Conservation (phyloP, 2,888 invertebrate species). For the Mystacides longicornis region DNA sequence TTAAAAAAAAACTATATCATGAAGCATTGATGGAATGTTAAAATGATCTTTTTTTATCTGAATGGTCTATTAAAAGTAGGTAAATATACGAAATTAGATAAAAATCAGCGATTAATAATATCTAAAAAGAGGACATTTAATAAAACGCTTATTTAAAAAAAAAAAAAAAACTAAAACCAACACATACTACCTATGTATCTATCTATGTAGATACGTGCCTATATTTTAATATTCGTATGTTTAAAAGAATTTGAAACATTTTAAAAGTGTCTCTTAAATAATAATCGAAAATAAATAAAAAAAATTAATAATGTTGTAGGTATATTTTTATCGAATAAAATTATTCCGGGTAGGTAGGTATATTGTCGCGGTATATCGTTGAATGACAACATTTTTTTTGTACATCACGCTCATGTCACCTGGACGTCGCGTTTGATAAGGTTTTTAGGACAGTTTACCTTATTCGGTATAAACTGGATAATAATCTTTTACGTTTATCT, state of each 20-base stretch:
- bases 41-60: no score
- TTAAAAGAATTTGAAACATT: not conserved
- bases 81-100: no score
- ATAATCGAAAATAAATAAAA: not conserved
- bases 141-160: no score
- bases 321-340: not conserved
- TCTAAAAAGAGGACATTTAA: no score
- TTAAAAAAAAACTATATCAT: no score
- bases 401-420: not conserved
- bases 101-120: no score
- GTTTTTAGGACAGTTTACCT: not conserved
- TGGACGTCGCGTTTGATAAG: not conserved
- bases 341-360: not conserved
- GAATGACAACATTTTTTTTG: slow-evolving; percentile 1
- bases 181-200: no score
- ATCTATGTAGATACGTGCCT: no score
- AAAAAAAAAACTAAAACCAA: no score
- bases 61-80: no score
- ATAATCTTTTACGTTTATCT: no score
- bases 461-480: not conserved
- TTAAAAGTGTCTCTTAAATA: not conserved
- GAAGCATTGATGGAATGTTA: no score
- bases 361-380: not conserved
- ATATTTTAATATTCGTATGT: not conserved
- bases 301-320: not conserved